Evolutionary conservation across 2,113 vertebrate genomes (phyloP).

Genomic region (Castor canadensis): DNA sequence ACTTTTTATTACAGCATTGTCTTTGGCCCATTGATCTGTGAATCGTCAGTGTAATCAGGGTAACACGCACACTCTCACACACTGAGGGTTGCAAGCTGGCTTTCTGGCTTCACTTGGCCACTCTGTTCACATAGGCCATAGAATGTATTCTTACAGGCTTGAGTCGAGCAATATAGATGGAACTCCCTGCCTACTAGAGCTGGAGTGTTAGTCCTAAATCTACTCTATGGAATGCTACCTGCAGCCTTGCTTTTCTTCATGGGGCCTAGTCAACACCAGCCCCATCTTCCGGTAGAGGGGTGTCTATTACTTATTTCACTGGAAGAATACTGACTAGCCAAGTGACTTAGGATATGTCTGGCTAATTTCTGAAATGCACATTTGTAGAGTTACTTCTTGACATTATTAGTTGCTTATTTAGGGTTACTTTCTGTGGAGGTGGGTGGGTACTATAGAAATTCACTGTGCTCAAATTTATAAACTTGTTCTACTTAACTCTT

Average conservation of each 20-base stretch:
- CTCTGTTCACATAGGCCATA: neutral
- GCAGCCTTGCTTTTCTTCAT: neutral
- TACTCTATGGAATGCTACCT: neutral
- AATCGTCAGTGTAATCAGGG: neutral
- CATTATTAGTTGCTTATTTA: neutral
- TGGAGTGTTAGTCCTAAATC: neutral
- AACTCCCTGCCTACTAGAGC: neutral
- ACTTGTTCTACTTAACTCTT: constrained; percentile 16
- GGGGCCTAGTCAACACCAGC: neutral
- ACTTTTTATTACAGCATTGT: neutral
- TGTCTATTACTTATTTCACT: neutral
- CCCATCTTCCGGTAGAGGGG: neutral
- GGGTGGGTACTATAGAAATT: neutral
- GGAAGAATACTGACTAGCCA: neutral
- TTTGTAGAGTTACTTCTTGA: neutral
- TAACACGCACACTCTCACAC: neutral
- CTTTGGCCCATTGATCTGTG: neutral
- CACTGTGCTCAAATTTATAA: neutral
- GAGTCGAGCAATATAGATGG: neutral
- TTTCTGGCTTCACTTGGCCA: neutral
- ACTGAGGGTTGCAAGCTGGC: neutral
- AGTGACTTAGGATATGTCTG: neutral
- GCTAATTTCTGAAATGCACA: neutral
- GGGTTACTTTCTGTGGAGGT: neutral
- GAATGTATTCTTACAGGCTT: neutral